Conservation (phyloP, 2,797 vertebrate species). For the Eidolon dupreanum region DNA sequence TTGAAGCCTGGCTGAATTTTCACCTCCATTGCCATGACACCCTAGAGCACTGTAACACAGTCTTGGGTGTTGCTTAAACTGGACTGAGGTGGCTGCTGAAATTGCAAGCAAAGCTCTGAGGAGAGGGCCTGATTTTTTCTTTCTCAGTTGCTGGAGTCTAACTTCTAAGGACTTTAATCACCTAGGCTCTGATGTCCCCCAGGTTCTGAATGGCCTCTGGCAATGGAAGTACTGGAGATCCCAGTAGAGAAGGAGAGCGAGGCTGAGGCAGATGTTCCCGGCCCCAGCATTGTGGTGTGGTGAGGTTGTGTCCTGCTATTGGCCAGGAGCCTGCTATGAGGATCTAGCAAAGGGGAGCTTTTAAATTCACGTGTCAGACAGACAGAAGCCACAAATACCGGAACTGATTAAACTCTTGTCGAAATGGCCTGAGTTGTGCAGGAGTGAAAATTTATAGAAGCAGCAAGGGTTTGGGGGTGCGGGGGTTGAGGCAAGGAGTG, state of each 20-base stretch:
- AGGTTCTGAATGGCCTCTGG: background rate
- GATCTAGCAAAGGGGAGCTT: background rate
- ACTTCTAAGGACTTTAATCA: background rate
- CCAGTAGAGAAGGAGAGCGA: background rate
- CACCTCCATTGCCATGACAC: background rate
- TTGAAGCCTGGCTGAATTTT: background rate
- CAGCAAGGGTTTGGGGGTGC: no score
- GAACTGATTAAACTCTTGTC: background rate
- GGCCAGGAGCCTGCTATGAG: background rate
- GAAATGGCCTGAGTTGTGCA: background rate
- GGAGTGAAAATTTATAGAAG: background rate
- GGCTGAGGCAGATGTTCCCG: fast-evolving
- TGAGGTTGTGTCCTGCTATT: background rate
- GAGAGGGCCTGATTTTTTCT: background rate
- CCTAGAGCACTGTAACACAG: background rate
- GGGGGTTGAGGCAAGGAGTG: background rate
- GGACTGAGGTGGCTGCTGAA: background rate
- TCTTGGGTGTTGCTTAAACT: background rate
- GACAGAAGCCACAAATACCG: background rate
- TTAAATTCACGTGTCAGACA: background rate
- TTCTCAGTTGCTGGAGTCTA: background rate
- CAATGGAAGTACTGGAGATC: background rate
- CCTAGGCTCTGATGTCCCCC: background rate
- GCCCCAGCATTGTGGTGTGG: background rate
- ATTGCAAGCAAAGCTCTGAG: background rate